Conservation (phyloP, 2,888 invertebrate genomes). For the Macaria liturata region DNA sequence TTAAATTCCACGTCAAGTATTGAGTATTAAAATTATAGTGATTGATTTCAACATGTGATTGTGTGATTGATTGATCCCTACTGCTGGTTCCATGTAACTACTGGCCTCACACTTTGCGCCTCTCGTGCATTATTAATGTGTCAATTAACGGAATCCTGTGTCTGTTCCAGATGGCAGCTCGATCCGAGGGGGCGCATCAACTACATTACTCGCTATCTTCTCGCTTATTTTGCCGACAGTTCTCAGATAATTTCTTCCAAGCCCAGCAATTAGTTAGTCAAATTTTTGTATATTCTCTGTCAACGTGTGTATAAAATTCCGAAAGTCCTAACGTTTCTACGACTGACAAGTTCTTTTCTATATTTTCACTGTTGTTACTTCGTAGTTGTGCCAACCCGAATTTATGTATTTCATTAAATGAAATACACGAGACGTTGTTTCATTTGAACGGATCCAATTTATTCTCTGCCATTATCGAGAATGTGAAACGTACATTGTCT, state of each 20-base stretch:
- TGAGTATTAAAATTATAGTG: too few relatives aligned
- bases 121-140: constrained; percentile 27
- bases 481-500: constrained; percentile 13
- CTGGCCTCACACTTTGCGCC: not conserved
- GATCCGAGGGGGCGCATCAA: constrained; percentile 28
- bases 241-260: constrained; percentile 31
- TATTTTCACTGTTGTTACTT: constrained; percentile 71
- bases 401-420: constrained; percentile 81
- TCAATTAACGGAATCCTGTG: constrained; percentile 24
- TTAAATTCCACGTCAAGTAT: too few relatives aligned
- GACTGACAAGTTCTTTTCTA: constrained; percentile 65
- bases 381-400: constrained; percentile 82
- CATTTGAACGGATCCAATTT: constrained; percentile 20
- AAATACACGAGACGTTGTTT: constrained; percentile 47
- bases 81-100: constrained; percentile 5
- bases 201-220: constrained; percentile 30
- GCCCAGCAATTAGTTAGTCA: constrained; percentile 31
- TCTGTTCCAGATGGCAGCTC: constrained; percentile 34
- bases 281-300: constrained; percentile 31
- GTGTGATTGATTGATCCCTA: constrained; percentile 3
- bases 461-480: constrained; percentile 12
- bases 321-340: constrained; percentile 42
- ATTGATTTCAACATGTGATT: too few relatives aligned
- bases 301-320: constrained; percentile 28
- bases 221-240: constrained; percentile 36